phyloP scores from a whole-genome alignment of 1,140 invertebrate genomes.

The Bombus sylvicola region DNA sequence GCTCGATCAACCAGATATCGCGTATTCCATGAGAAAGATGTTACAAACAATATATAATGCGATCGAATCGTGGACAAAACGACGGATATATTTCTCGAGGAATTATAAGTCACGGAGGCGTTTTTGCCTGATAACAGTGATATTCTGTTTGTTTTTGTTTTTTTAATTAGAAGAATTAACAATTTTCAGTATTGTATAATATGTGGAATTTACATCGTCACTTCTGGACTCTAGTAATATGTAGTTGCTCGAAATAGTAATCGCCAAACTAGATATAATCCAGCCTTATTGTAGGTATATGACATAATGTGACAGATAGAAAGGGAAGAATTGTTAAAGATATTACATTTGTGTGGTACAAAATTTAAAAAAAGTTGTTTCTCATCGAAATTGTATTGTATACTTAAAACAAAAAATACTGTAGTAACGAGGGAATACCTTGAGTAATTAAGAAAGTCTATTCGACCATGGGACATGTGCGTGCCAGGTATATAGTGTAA shows the following conservation, averaged over 20 bases:
- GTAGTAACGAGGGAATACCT: fast-evolving
- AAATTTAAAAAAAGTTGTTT: not conserved
- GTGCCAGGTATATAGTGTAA: too few relatives aligned
- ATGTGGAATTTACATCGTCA: too few relatives aligned
- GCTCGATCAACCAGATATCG: not conserved
- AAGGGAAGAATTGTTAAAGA: not conserved
- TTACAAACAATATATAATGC: not conserved
- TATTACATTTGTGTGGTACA: not conserved
- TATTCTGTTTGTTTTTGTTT: too few relatives aligned
- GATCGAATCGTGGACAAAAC: too few relatives aligned
- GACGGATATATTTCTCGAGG: not conserved
- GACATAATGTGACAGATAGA: too few relatives aligned
- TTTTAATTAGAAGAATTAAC: too few relatives aligned
- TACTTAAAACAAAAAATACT: not conserved
- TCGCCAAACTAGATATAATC: too few relatives aligned
- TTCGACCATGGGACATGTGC: too few relatives aligned
- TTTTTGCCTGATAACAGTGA: too few relatives aligned
- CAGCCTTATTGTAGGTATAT: not conserved
- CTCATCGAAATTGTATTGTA: not conserved
- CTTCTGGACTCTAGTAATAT: not conserved
- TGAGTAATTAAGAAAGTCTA: too few relatives aligned
- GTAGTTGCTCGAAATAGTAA: not conserved
- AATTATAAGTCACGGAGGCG: not conserved
- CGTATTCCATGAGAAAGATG: not conserved
- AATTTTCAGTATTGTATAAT: too few relatives aligned